These are phyloP conservation scores for Pseudochaenichthys georgianus DNA, from an alignment of 2,797 vertebrate species.

Conservation along the genomic window DNA sequence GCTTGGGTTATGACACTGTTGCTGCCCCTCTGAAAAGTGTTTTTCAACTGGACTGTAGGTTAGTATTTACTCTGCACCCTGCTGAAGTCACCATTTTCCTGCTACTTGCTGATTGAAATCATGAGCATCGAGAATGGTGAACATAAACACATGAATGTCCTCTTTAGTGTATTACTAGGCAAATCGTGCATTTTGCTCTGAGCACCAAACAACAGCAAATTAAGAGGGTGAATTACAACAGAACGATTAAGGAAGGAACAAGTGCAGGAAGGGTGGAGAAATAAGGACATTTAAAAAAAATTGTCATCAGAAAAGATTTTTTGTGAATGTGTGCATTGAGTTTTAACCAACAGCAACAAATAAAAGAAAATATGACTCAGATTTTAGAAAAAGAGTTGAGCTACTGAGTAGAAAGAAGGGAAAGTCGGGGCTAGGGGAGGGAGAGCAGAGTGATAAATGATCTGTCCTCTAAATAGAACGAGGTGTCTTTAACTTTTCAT, in stretches of 20 bases:
- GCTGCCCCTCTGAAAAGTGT: conserved; percentile 26
- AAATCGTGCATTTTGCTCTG: background rate
- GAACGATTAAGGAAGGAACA: conserved; percentile 16
- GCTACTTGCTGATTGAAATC: conserved; percentile 7
- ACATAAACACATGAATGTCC: conserved; percentile 4
- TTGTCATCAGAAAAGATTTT: conserved; percentile 1
- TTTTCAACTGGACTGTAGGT: background rate
- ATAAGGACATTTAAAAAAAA: background rate
- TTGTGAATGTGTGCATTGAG: background rate
- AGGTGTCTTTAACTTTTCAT: conserved; percentile 85
- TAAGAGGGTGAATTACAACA: background rate
- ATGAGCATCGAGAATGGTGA: conserved; percentile 10
- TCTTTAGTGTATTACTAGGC: background rate
- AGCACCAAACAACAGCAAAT: background rate
- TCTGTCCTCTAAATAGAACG: conserved; percentile 83
- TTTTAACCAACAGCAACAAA: conserved; percentile 19
- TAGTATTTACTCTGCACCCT: background rate
- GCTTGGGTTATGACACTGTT: conserved; percentile 57
- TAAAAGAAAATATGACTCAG: conserved; percentile 7
- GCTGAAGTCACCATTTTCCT: conserved; percentile 4
- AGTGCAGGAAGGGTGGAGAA: conserved; percentile 12
- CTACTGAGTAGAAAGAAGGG: conserved; percentile 39
- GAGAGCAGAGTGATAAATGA: conserved; percentile 76
- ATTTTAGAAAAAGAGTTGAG: conserved; percentile 18
- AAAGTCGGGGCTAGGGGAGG: conserved; percentile 61